A percentile compares a stretch with the other conserved stretches of the same genome.
Conservation (phyloP, 1,140 invertebrate genomes). For the Chironomus striatipennis region DNA sequence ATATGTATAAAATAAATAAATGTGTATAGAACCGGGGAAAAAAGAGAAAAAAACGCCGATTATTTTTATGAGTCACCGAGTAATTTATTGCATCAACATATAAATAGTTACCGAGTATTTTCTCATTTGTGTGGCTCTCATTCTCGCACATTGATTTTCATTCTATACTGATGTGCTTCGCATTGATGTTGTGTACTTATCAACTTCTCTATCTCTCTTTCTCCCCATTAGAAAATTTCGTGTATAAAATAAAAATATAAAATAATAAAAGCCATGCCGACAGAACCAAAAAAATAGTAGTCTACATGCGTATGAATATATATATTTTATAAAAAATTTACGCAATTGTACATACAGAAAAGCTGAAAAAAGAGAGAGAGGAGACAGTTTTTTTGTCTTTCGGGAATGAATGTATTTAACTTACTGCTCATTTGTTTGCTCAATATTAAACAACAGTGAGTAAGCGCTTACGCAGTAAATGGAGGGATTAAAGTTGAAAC, state of each 20-base stretch:
- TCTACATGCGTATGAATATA: background rate
- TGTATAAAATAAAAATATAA: no score
- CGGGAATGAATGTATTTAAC: background rate
- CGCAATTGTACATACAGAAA: background rate
- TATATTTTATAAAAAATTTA: background rate
- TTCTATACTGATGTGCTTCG: background rate
- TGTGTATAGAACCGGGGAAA: background rate
- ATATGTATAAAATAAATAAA: no score
- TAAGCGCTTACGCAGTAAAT: background rate
- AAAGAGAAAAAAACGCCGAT: background rate
- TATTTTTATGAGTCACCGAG: slow-evolving; percentile 2
- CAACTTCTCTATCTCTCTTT: background rate
- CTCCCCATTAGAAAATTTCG: background rate
- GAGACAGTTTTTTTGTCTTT: background rate
- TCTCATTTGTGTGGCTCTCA: background rate
- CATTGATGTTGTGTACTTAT: background rate
- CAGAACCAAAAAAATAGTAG: background rate
- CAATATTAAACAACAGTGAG: background rate
- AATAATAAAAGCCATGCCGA: no score
- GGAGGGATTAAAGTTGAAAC: background rate
- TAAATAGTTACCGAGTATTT: background rate
- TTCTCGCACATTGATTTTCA: background rate
- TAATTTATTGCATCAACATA: slow-evolving; percentile 14
- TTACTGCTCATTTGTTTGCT: background rate
- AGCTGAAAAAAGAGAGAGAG: background rate